Evolutionary conservation across 53 echinoderm and acorn worm genomes (phyloP).

Genomic region (Pentamera pediparva): DNA sequence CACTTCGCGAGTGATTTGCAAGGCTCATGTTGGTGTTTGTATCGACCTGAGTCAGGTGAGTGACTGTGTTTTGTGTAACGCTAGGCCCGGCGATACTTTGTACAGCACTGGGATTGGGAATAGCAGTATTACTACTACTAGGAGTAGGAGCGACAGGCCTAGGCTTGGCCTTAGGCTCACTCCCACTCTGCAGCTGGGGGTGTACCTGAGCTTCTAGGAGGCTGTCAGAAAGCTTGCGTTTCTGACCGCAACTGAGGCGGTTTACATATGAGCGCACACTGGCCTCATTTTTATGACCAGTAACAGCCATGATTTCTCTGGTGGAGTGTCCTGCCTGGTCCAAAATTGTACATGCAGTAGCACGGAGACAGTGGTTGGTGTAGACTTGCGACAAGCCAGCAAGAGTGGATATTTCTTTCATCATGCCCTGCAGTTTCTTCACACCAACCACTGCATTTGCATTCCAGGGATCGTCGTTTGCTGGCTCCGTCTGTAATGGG

Average conservation of each 20-base stretch:
- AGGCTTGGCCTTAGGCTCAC: too few species aligned
- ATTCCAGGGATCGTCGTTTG: background rate
- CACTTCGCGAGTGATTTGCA: too few species aligned
- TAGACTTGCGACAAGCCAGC: background rate
- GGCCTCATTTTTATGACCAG: background rate
- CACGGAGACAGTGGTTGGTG: background rate
- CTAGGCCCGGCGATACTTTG: too few species aligned
- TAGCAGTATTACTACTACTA: too few species aligned
- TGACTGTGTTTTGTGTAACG: too few species aligned
- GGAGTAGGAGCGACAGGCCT: too few species aligned
- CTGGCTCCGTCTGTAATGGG: background rate
- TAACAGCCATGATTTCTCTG: background rate
- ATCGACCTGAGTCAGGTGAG: too few species aligned
- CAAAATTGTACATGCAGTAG: constrained; percentile 1
- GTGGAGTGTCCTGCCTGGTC: too few species aligned
- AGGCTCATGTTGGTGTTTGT: too few species aligned
- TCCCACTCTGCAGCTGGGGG: too few species aligned
- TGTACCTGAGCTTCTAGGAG: background rate
- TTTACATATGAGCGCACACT: too few species aligned
- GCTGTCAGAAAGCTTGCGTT: background rate
- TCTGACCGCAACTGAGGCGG: background rate
- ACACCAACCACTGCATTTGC: background rate
- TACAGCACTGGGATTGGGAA: too few species aligned
- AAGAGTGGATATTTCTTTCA: background rate
- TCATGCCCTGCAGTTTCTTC: background rate